phyloP scores from a whole-genome alignment of 2,113 vertebrate genomes.

The Gracilinanus agilis region DNA sequence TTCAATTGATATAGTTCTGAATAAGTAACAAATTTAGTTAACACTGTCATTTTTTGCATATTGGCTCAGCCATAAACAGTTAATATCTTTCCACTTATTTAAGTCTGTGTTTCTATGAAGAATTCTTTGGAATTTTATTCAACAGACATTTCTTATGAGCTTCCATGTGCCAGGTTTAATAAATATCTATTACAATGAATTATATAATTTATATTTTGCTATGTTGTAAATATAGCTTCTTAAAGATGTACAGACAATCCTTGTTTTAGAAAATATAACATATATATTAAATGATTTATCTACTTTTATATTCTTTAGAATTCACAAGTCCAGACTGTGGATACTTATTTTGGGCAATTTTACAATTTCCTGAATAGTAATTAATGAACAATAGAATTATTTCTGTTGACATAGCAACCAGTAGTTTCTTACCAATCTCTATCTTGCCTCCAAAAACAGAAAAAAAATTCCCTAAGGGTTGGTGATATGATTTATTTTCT shows the following conservation, averaged over 20 bases:
- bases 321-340: constrained; percentile 70
- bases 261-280: constrained; percentile 45
- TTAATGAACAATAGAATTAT: constrained; percentile 79
- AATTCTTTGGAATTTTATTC: not conserved
- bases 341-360: constrained; percentile 67
- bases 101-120: not conserved
- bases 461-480: constrained; percentile 57
- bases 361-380: constrained; percentile 74
- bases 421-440: constrained; percentile 64
- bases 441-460: constrained; percentile 45
- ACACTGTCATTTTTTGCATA: not conserved
- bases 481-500: constrained; percentile 72
- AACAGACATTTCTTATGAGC: not conserved
- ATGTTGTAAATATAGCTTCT: constrained; percentile 20
- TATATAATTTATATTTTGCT: not conserved
- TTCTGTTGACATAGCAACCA: constrained; percentile 72
- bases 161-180: not conserved
- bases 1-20: not conserved
- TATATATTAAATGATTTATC: constrained; percentile 68
- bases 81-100: not conserved
- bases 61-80: not conserved
- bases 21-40: not conserved
- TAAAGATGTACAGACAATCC: constrained; percentile 19
- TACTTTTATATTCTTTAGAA: constrained; percentile 58
- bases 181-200: not conserved